A percentile compares a stretch with the other conserved stretches of the same genome.
phyloP scores from a whole-genome alignment of 2,888 invertebrate genomes.

The Scaptomyza reducta region DNA sequence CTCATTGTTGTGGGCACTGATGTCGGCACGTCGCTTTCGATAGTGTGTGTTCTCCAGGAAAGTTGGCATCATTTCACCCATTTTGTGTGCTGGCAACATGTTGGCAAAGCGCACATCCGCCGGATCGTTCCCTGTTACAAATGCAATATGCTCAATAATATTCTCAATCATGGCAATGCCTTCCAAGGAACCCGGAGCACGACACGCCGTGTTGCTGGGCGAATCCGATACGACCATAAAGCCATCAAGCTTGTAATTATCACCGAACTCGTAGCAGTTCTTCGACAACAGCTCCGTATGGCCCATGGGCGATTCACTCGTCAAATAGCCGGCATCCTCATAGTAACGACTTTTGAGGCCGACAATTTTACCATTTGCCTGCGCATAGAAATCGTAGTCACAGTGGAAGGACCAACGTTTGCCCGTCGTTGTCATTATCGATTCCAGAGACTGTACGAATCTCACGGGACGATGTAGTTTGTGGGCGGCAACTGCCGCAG shows the following conservation, averaged over 20 bases:
- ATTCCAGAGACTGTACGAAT: constrained; percentile 89
- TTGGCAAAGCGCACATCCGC: constrained; percentile 86
- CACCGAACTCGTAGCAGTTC: constrained; percentile 88
- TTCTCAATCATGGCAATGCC: constrained; percentile 87
- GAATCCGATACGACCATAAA: constrained; percentile 88
- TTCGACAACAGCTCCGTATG: constrained; percentile 80
- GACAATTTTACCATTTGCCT: constrained; percentile 88
- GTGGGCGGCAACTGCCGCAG: constrained; percentile 89
- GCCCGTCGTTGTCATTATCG: constrained; percentile 89
- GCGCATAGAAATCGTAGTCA: constrained; percentile 88
- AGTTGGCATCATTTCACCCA: constrained; percentile 85
- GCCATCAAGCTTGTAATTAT: constrained; percentile 88
- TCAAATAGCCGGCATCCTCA: constrained; percentile 85
- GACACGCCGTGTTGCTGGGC: constrained; percentile 88
- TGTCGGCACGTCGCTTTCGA: constrained; percentile 85
- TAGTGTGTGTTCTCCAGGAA: constrained; percentile 86
- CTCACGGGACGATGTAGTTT: constrained; percentile 87
- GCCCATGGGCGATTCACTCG: constrained; percentile 85
- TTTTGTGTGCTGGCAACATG: constrained; percentile 82
- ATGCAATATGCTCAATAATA: constrained; percentile 89
- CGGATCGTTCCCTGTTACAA: constrained; percentile 86
- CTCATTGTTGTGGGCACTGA: constrained; percentile 87
- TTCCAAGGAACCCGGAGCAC: constrained; percentile 88
- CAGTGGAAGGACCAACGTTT: constrained; percentile 87
- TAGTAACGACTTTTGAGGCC: constrained; percentile 86